These are phyloP conservation scores for Drosophila heteroneura DNA, from an alignment of 2,888 invertebrate species.

Conservation along the genomic window DNA sequence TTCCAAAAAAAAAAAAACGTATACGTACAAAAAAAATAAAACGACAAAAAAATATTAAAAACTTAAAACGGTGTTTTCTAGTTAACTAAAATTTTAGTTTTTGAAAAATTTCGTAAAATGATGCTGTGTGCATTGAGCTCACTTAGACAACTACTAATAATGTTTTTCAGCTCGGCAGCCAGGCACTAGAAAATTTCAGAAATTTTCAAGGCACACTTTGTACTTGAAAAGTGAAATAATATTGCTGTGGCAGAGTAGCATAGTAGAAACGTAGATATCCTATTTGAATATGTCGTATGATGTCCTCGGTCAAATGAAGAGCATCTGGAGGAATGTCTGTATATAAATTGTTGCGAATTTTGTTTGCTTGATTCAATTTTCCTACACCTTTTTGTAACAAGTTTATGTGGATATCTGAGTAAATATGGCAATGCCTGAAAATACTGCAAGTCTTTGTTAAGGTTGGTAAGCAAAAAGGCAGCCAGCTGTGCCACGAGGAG, in stretches of 20 bases:
- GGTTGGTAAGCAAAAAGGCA: conserved; percentile 68
- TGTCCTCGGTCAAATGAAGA: neutral
- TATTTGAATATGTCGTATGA: neutral
- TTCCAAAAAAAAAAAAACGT: neutral
- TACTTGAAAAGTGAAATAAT: neutral
- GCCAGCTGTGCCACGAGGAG: conserved; percentile 35
- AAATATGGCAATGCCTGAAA: conserved; percentile 30
- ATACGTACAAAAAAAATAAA: neutral
- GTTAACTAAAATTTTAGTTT: neutral
- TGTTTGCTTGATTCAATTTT: conserved; percentile 26
- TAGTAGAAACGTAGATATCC: neutral
- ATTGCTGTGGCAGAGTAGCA: neutral
- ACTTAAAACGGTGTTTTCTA: neutral
- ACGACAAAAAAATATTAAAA: neutral
- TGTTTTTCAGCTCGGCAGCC: neutral
- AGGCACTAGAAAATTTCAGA: neutral
- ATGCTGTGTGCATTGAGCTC: neutral
- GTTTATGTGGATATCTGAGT: conserved; percentile 54
- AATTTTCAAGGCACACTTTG: conserved; percentile 1
- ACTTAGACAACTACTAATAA: neutral
- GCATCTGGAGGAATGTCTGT: conserved; percentile 4
- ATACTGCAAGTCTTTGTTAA: conserved; percentile 55
- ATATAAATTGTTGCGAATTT: conserved; percentile 26
- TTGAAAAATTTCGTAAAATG: neutral
- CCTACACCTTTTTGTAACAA: conserved; percentile 29